Evolutionary conservation across 92 coral and sea anemone species (phyloP).

Genomic region (Plumapathes pennacea): DNA sequence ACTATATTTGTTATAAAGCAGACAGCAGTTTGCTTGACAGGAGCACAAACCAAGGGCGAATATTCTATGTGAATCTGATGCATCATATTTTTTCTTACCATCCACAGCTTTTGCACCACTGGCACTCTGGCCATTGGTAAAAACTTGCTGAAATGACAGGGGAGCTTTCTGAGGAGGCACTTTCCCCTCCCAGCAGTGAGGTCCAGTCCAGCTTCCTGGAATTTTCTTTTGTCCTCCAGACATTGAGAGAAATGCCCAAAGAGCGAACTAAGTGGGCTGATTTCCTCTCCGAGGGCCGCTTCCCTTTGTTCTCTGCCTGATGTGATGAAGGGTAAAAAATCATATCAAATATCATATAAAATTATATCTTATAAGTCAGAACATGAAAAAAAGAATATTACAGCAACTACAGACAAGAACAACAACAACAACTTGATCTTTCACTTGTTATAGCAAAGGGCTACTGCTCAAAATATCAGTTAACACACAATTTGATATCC

Average conservation of each 20-base stretch:
- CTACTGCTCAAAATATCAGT: no score
- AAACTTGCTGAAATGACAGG: background rate
- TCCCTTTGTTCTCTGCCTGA: constrained; percentile 2
- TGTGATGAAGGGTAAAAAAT: constrained; percentile 10
- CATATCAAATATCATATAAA: constrained; percentile 2
- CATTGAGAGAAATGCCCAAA: constrained; percentile 17
- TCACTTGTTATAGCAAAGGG: no score
- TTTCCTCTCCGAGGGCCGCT: no score
- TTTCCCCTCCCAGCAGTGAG: constrained; percentile 27
- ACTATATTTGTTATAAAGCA: no score
- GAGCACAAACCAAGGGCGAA: no score
- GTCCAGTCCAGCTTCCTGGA: constrained; percentile 36
- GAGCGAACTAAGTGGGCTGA: no score
- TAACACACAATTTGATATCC: background rate
- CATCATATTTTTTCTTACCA: constrained; percentile 13
- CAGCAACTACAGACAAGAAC: no score
- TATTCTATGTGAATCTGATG: no score
- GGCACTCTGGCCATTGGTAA: constrained; percentile 7
- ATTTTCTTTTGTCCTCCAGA: constrained; percentile 29
- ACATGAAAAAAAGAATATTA: no score
- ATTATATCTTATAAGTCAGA: no score
- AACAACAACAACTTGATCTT: no score
- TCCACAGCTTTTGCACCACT: constrained; percentile 14
- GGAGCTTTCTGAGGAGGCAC: constrained; percentile 6
- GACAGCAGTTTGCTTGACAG: no score